Evolutionary conservation across 2,113 vertebrate genomes (phyloP).

Genomic region (Epinephelus cyanopodus): DNA sequence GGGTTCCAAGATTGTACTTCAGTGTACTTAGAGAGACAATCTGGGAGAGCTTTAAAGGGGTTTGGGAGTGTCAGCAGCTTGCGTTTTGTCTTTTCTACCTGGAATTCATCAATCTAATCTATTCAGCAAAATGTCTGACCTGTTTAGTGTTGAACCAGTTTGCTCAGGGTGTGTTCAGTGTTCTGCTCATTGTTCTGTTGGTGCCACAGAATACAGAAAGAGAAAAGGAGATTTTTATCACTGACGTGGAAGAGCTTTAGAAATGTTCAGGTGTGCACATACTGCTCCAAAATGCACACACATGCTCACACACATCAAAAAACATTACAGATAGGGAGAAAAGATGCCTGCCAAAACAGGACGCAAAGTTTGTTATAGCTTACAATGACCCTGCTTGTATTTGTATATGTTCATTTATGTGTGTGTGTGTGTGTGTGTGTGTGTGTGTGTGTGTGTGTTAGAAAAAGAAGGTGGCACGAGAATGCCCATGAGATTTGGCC

Average conservation of each 20-base stretch:
- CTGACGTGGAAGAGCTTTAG: not conserved
- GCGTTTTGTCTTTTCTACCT: no score
- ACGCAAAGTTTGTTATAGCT: constrained; percentile 15
- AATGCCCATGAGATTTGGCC: constrained; percentile 30
- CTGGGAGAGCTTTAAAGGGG: no score
- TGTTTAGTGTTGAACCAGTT: not conserved
- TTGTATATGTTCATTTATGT: not conserved
- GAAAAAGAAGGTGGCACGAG: constrained; percentile 5
- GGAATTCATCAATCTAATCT: no score
- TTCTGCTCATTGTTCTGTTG: not conserved
- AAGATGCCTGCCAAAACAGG: constrained; percentile 33
- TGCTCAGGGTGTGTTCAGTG: not conserved
- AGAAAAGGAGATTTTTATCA: not conserved
- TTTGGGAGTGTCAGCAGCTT: no score
- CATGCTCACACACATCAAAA: not conserved
- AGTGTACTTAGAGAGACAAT: no score
- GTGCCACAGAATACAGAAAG: not conserved
- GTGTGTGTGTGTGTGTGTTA: not conserved
- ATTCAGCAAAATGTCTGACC: no score
- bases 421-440: not conserved
- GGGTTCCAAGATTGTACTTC: no score
- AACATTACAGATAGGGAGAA: constrained; percentile 3
- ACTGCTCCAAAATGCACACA: not conserved
- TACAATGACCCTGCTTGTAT: not conserved
- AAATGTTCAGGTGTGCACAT: not conserved